Base-by-base conservation (phyloP, 2,113 vertebrate species). In the Megaceryle torquata region DNA sequence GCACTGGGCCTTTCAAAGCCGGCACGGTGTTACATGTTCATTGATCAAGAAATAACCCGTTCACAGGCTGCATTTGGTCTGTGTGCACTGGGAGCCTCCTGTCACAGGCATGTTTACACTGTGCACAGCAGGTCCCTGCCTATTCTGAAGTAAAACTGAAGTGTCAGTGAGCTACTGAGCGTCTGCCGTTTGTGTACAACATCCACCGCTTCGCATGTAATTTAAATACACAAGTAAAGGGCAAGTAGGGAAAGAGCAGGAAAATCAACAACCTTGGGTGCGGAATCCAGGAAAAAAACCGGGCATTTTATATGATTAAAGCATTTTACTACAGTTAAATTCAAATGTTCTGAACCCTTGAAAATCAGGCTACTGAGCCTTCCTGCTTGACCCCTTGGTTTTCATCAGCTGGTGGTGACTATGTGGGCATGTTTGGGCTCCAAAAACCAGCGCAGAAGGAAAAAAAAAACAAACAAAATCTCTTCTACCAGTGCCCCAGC, bases 51-150 rank as follows among this genome's bases (percentile, higher is more conserved):
- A 75, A 57, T 9, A 5, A 26, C 6, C n/a, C 35, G 3, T 13
- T 6, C 33, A 20, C 22, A 37, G 48, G 18, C 13, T 0, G 6
- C 25, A 11, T 5, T 13, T 0, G 2, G 7, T 5, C 24, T 20
- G 35, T 0, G 54, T 16, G 88, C 21, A 7, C 29, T 6, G 53
- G 31, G 61, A 33, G 46, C 54, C 15, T 43, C 15, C 26, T 22
- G 60, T 3, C 37, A 0, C 15, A 14, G 54, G 59, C 1, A 6
- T 1, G 11, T 2, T 54, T 24, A 37, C 68, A 3, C 44, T 1
- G 26, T 6, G 43, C 74, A 37, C 50, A 39, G 91, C 65, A 51
- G 35, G 33, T 14, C 71, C 75, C 37, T 1, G 0, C 2, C 24
- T 26, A 14, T 15, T 44, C 81, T 1, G 2, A 33, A 56, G 21